A percentile compares a stretch with the other conserved stretches of the same genome.
Evolutionary conservation across 1,140 invertebrate species (phyloP).

Genomic region (Temnothorax curvispinosus): DNA sequence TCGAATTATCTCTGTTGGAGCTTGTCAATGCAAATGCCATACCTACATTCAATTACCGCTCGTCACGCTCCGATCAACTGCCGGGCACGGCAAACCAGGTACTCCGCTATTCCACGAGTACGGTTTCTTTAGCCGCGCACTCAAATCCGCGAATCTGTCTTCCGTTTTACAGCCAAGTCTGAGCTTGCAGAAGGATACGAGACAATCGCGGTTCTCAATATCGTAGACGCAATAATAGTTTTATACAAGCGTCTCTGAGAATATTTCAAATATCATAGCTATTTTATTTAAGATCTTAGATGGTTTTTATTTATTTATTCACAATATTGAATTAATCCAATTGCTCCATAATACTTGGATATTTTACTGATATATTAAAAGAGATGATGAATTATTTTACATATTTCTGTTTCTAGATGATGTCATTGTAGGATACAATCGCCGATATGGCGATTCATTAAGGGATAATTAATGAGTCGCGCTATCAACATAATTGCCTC

Average conservation of each 20-base stretch:
- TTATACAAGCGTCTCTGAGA: too few relatives aligned
- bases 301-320: not conserved
- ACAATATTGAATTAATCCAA: not conserved
- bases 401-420: conserved; percentile 28
- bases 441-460: conserved; percentile 32
- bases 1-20: conserved; percentile 86
- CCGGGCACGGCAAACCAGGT: conserved; percentile 62
- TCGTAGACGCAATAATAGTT: not conserved
- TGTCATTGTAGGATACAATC: not conserved
- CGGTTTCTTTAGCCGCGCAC: conserved; percentile 47
- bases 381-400: not conserved
- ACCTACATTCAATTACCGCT: conserved; percentile 85
- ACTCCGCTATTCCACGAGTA: conserved; percentile 49
- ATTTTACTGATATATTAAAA: not conserved
- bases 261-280: not conserved
- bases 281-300: not conserved
- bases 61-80: conserved; percentile 84
- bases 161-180: not conserved
- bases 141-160: not conserved
- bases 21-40: conserved; percentile 86
- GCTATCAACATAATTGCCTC: conserved; percentile 23
- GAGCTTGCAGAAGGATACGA: not conserved
- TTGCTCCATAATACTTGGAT: not conserved
- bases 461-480: conserved; percentile 52
- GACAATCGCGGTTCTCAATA: too few relatives aligned